Percentiles rank a stretch among this genome's conserved stretches.
These are phyloP conservation scores for Drosophila biarmipes DNA, from an alignment of 1,140 invertebrate species.

Conservation along the genomic window DNA sequence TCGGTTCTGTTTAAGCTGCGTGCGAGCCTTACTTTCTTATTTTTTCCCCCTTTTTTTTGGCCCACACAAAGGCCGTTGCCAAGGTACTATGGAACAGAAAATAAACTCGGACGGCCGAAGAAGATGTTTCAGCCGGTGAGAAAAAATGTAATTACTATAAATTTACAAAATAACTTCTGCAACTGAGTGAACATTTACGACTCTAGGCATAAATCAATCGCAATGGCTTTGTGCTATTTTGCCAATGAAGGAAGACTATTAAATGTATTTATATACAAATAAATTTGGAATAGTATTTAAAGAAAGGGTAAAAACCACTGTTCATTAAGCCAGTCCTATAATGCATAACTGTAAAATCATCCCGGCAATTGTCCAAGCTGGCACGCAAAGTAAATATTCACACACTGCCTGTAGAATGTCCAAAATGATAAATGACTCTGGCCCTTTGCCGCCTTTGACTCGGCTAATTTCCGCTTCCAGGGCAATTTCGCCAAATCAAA, in stretches of 20 bases:
- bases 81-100: constrained; percentile 47
- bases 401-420: constrained; percentile 29
- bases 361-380: constrained; percentile 52
- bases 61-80: constrained; percentile 72
- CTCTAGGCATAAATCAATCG: constrained; percentile 24
- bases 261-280: not conserved
- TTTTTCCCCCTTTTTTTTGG: constrained; percentile 16
- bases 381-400: constrained; percentile 16
- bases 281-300: not conserved
- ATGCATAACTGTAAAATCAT: constrained; percentile 69
- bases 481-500: constrained; percentile 72
- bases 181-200: constrained; percentile 13
- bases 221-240: not conserved
- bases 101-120: not conserved
- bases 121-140: constrained; percentile 2
- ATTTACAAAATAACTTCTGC: constrained; percentile 1
- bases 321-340: constrained; percentile 40
- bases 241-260: not conserved
- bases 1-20: constrained; percentile 61
- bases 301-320: not conserved
- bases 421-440: constrained; percentile 67
- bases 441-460: constrained; percentile 32
- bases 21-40: constrained; percentile 59
- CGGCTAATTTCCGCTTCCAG: constrained; percentile 67
- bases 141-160: constrained; percentile 24